Evolutionary conservation across 2,797 vertebrate species (phyloP).

Genomic region (Bradypodion ventrale): DNA sequence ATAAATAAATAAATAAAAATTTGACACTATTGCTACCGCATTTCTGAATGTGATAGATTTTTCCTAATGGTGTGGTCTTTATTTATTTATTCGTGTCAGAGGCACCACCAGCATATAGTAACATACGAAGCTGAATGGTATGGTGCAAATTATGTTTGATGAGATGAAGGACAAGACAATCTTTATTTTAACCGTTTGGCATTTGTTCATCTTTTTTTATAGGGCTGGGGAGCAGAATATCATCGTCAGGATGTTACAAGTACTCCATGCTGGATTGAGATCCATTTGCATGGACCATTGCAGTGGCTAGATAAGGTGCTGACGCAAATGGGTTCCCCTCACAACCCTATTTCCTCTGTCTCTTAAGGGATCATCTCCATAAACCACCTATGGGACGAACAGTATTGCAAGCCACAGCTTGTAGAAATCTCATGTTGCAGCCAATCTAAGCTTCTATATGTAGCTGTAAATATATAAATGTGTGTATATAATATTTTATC

Average conservation of each 20-base stretch:
- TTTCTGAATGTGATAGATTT: not conserved
- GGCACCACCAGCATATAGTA: no score
- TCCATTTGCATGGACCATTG: constrained; percentile 94
- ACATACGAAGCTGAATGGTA: no score
- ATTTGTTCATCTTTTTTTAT: constrained; percentile 57
- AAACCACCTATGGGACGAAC: constrained; percentile 51
- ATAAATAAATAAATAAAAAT: no score
- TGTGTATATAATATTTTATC: constrained; percentile 59
- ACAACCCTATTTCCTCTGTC: constrained; percentile 96
- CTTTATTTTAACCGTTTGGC: constrained; percentile 42
- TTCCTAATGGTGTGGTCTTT: not conserved
- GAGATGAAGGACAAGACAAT: not conserved
- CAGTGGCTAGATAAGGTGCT: constrained; percentile 99
- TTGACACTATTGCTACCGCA: not conserved
- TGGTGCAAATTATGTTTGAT: not conserved
- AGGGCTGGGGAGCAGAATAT: constrained; percentile 98
- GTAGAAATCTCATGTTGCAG: constrained; percentile 49
- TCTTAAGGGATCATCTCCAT: constrained; percentile 80
- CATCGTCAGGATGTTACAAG: constrained; percentile 98
- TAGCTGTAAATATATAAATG: constrained; percentile 69
- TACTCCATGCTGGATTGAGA: constrained; percentile 98
- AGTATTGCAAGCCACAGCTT: constrained; percentile 74
- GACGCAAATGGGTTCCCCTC: constrained; percentile 97
- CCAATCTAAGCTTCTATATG: constrained; percentile 68
- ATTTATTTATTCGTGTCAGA: no score